phyloP scores from a whole-genome alignment of 2,797 vertebrate species.

The Poeciliopsis infans region DNA sequence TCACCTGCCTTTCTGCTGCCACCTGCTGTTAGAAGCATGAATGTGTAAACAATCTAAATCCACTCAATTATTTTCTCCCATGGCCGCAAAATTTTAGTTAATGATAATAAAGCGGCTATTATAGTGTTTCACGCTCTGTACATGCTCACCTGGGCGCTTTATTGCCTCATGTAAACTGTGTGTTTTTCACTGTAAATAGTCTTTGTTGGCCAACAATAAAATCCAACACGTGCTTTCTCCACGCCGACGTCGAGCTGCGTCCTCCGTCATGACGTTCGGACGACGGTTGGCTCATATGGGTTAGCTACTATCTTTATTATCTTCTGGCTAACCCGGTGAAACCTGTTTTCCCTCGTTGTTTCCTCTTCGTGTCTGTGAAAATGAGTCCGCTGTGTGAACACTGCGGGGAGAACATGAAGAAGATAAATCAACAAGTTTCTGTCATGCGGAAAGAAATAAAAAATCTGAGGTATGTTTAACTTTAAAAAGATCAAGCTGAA shows the following conservation, averaged over 20 bases:
- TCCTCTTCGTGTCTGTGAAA: background rate
- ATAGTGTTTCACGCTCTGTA: no score
- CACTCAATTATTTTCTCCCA: background rate
- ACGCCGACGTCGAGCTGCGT: background rate
- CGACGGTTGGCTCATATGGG: background rate
- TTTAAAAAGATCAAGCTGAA: background rate
- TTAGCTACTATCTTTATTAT: background rate
- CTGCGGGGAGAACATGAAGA: conserved; percentile 48
- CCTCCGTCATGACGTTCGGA: background rate
- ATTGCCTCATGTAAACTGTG: background rate
- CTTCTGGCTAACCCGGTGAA: background rate
- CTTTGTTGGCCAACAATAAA: conserved; percentile 59
- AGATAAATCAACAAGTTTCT: conserved; percentile 76
- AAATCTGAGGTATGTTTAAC: conserved; percentile 78
- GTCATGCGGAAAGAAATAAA: conserved; percentile 84
- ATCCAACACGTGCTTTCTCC: conserved; percentile 42
- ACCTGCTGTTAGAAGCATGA: conserved; percentile 8
- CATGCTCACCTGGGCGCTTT: background rate
- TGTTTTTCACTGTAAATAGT: conserved; percentile 30
- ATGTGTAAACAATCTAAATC: background rate
- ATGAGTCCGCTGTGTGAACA: conserved; percentile 65
- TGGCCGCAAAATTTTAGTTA: no score
- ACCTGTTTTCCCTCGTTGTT: background rate
- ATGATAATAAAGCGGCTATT: background rate
- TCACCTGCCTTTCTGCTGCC: conserved; percentile 10